Base-by-base conservation (phyloP, 2,888 invertebrate genomes). In the Mythimna albipuncta region DNA sequence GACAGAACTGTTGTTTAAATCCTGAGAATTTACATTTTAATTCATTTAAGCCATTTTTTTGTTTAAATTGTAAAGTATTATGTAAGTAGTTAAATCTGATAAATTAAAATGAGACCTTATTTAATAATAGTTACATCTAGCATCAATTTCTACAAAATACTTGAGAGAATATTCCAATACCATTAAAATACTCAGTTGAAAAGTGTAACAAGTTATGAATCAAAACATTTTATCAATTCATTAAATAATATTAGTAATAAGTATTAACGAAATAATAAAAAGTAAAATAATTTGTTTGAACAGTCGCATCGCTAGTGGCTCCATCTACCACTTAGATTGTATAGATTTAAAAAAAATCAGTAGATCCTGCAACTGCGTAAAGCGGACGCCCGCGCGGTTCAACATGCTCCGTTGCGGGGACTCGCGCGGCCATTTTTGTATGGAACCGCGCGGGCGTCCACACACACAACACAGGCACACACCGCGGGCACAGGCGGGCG, bases 181-280 rank as follows among this genome's bases (percentile, higher is more conserved):
- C 6, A 21, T 38, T n/a, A 47, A 54, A 47, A 61, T 21, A 44
- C n/a, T 6, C 6, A 44, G 44, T 35, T 0, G 26, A 52, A 26
- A 13, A n/a, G 41, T 19, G 13, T 19, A 52, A 19, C 50, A 58
- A 19, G 10, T 32, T 21, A 58, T 9, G 16, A 52, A 16, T 26
- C 13, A 58, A 26, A 35, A 6, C 19, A 50, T 65, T 58, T 10
- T 47, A 54, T 47, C 6, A 35, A 35, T 58, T 35, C 0, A 44
- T 47, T 54, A n/a, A 69, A 69, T 77, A 52, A 52, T 52, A 52
- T 52, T 52, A 52, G 19, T n/a, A 19, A 50, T 52, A 52, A 52
- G 50, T 52, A 52, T 32, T 32, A 50, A 38, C 7, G 58, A 9
- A 59, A 47, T 73, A 55, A 52, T 13, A 21, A 41, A 54, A 32